Evolutionary conservation across 2,113 vertebrate species (phyloP), one percentile per base, ranked within the genome.

Genomic region (Rattus rattus): DNA sequence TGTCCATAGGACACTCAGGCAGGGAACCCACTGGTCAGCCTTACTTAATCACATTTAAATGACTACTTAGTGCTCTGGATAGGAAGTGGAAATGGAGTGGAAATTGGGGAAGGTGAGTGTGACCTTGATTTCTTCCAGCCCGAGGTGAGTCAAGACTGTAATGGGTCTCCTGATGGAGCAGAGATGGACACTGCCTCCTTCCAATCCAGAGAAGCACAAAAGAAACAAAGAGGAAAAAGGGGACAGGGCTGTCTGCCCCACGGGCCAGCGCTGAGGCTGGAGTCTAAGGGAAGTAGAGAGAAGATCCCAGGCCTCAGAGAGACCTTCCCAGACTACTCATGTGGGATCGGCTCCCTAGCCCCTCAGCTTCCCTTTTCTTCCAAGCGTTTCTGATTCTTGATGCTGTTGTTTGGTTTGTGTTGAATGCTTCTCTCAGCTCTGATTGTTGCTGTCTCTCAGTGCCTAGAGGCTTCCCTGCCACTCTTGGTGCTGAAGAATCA

Each of bases 401-500:
- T 8, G 65, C 90, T 54, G 1, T 36, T 84, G 1, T 16, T 26
- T 89, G 75, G 54, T 67, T 28, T 75, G 59, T 75, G 67, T 65
- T 24, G 49, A 63, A 75, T 33, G 39, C 83, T 76, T 13, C 61
- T 79, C 56, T 87, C 22, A 2, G 81, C 14, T 92, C 77, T 63
- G 65, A 47, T 81, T 49, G 80, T 87, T 52, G 28, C 85, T 43
- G 28, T 20, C 10, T 30, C 72, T n/a, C 39, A 47, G 81, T 19
- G 81, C 92, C 92, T 93, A 79, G 94, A 52, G 79, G 72, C 67
- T 28, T 52, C 24, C 75, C 90, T 88, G 85, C 33, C 87, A 59
- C n/a, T 72, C 76, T 63, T 88, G 20, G 28, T 67, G 22, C 73
- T 52, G 33, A 39, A 59, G 8, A 52, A 65, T 69, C 26, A 33